Conservation (phyloP, 1,140 invertebrate species). For the Drosophila gunungcola region DNA sequence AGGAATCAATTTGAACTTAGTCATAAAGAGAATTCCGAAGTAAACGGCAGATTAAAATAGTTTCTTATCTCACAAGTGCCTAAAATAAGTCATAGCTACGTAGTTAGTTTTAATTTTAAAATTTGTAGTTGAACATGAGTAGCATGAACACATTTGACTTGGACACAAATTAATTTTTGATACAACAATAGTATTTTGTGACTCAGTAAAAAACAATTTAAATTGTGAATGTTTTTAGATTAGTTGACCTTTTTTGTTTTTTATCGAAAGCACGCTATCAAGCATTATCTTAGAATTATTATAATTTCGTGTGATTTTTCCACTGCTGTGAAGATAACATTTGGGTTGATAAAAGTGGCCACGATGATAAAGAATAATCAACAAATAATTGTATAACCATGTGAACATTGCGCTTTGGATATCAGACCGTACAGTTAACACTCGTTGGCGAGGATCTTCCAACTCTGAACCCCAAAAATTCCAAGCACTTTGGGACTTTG, state of each 20-base stretch:
- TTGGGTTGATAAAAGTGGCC: slow-evolving; percentile 22
- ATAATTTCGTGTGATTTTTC: slow-evolving; percentile 47
- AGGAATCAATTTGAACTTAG: slow-evolving; percentile 14
- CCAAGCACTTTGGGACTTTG: slow-evolving; percentile 10
- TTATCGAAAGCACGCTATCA: slow-evolving; percentile 4
- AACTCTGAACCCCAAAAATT: slow-evolving; percentile 5
- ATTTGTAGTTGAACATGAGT: slow-evolving; percentile 1
- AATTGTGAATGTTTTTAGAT: no score
- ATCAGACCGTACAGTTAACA: slow-evolving; percentile 1
- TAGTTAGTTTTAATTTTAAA: background rate
- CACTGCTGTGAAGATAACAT: slow-evolving; percentile 39
- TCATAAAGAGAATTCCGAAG: slow-evolving; percentile 26
- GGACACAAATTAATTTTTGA: background rate
- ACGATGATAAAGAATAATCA: slow-evolving; percentile 51
- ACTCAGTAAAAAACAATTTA: no score
- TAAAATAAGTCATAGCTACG: slow-evolving; percentile 1
- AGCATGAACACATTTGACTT: background rate
- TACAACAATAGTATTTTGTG: background rate
- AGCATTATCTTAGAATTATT: slow-evolving; percentile 54
- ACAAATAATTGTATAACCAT: slow-evolving; percentile 49
- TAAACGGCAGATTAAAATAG: slow-evolving; percentile 15
- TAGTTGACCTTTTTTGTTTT: background rate
- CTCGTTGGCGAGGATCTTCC: slow-evolving; percentile 5
- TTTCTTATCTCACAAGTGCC: background rate
- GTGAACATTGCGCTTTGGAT: slow-evolving; percentile 29